Conservation (phyloP, 2,113 vertebrate species). For the Leptosomus discolor region DNA sequence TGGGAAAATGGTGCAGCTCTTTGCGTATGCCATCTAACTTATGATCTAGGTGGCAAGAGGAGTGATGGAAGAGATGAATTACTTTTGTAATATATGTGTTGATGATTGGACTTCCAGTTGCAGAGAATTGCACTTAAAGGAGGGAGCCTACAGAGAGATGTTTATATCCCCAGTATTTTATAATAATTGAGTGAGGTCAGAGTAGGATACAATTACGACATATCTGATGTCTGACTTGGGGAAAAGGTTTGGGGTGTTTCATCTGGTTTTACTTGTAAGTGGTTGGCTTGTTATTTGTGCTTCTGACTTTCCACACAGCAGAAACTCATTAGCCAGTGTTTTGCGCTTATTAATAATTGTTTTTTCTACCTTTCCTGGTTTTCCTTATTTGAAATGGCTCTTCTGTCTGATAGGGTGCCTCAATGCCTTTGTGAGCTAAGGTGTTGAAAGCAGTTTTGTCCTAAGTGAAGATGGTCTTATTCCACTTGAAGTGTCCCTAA, state of each 20-base stretch:
- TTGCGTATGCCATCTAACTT: neutral
- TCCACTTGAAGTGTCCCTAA: neutral
- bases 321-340: neutral
- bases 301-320: neutral
- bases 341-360: neutral
- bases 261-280: neutral
- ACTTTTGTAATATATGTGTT: neutral
- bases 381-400: neutral
- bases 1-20: neutral
- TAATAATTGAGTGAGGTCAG: neutral
- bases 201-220: neutral
- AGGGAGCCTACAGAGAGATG: neutral
- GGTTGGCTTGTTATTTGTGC: neutral
- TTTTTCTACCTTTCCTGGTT: neutral
- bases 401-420: neutral
- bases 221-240: neutral
- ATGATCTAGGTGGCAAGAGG: neutral
- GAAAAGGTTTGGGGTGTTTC: neutral
- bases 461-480: neutral
- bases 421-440: neutral
- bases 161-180: neutral
- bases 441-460: neutral
- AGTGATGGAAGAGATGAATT: neutral
- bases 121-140: neutral
- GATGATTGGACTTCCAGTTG: neutral